Conservation (phyloP, 2,797 vertebrate genomes). For the Lutjanus argentimaculatus region DNA sequence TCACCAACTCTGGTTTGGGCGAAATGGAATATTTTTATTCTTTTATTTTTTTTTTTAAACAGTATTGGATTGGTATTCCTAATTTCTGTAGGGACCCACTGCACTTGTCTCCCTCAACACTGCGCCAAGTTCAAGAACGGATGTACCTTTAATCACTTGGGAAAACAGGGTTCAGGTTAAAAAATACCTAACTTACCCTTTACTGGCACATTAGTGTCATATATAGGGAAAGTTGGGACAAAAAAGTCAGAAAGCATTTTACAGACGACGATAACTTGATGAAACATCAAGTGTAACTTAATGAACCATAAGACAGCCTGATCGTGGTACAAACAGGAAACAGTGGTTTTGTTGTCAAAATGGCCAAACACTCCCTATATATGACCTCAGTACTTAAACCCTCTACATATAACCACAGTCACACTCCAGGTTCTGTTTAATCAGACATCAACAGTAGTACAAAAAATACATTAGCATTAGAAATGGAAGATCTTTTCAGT, state of each 20-base stretch:
- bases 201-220: constrained; percentile 58
- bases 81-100: no score
- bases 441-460: constrained; percentile 70
- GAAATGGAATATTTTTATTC: no score
- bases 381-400: constrained; percentile 28
- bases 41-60: no score
- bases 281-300: background rate
- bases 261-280: background rate
- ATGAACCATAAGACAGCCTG: background rate
- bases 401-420: constrained; percentile 49
- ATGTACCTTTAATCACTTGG: no score
- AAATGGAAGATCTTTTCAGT: constrained; percentile 65
- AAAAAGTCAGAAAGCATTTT: background rate
- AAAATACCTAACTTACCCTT: no score
- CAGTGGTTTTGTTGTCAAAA: background rate
- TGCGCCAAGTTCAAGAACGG: no score
- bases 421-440: constrained; percentile 42
- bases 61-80: no score
- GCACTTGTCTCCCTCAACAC: no score
- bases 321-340: background rate
- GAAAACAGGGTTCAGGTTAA: no score
- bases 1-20: no score
- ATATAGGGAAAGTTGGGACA: constrained; percentile 42
- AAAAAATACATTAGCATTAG: constrained; percentile 79
- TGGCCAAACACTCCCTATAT: constrained; percentile 40